These are phyloP conservation scores for Crocodylus rhombifer DNA, from an alignment of 2,797 vertebrate genomes.

Conservation along the genomic window DNA sequence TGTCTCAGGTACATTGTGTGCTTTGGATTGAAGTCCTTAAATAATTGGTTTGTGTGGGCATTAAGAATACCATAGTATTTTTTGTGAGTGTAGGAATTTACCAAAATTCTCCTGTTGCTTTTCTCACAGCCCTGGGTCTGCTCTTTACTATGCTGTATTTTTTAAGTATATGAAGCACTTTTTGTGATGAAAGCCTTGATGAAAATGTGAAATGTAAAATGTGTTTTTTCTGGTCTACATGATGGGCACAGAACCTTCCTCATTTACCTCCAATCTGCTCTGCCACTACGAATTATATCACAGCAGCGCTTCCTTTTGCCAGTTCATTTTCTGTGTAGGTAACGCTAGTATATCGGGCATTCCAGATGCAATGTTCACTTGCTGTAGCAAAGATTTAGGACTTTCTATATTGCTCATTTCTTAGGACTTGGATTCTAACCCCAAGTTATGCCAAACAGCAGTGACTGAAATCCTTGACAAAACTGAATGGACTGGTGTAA, in stretches of 20 bases:
- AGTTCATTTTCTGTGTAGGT: not conserved
- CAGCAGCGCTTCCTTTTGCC: not conserved
- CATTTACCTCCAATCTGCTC: not conserved
- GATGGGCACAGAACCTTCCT: not conserved
- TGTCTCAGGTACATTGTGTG: too few relatives aligned
- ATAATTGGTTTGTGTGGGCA: not conserved
- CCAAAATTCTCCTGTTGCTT: not conserved
- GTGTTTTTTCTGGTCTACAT: slow-evolving; percentile 15
- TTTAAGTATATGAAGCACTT: not conserved
- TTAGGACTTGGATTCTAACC: not conserved
- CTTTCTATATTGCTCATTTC: not conserved
- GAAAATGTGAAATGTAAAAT: slow-evolving; percentile 26
- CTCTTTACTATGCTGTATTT: not conserved
- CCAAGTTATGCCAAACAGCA: slow-evolving; percentile 2
- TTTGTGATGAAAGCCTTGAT: not conserved
- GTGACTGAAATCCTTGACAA: not conserved
- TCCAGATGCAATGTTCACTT: not conserved
- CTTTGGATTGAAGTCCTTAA: not conserved
- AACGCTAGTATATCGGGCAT: not conserved
- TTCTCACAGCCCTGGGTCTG: not conserved
- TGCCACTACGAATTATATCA: not conserved
- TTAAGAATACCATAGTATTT: not conserved
- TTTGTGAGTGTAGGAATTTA: fast-evolving
- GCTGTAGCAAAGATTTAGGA: not conserved
- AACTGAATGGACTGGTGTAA: not conserved